These are phyloP conservation scores for Ia io DNA, from an alignment of 2,113 vertebrate genomes.

Conservation along the genomic window DNA sequence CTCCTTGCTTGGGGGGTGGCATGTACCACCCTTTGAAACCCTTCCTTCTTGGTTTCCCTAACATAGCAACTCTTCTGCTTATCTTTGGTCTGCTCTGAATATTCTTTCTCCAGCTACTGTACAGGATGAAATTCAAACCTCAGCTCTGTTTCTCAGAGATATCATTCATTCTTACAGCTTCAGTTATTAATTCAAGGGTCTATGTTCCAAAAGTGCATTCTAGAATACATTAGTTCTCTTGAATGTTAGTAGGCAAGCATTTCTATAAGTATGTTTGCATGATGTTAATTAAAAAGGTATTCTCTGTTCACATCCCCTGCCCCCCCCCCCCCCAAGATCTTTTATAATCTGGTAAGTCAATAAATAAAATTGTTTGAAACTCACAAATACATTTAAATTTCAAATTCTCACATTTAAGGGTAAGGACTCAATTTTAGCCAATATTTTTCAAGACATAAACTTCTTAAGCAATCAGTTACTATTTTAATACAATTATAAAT, in stretches of 20 bases:
- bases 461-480: background rate
- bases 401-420: background rate
- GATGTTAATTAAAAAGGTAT: background rate
- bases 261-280: background rate
- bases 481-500: slow-evolving; percentile 22
- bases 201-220: background rate
- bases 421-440: slow-evolving; percentile 18
- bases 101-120: background rate
- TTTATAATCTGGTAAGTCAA: background rate
- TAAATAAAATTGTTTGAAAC: background rate
- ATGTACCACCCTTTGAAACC: background rate
- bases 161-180: background rate
- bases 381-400: slow-evolving; percentile 33
- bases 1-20: background rate
- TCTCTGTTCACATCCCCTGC: background rate
- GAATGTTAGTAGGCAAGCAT: background rate
- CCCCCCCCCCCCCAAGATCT: background rate
- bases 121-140: background rate
- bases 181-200: background rate
- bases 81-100: background rate
- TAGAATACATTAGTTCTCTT: background rate
- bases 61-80: background rate
- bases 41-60: background rate
- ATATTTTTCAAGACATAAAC: background rate
- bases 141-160: background rate